These are phyloP conservation scores for Notocelia uddmanniana DNA, from an alignment of 2,888 invertebrate genomes.

Conservation along the genomic window DNA sequence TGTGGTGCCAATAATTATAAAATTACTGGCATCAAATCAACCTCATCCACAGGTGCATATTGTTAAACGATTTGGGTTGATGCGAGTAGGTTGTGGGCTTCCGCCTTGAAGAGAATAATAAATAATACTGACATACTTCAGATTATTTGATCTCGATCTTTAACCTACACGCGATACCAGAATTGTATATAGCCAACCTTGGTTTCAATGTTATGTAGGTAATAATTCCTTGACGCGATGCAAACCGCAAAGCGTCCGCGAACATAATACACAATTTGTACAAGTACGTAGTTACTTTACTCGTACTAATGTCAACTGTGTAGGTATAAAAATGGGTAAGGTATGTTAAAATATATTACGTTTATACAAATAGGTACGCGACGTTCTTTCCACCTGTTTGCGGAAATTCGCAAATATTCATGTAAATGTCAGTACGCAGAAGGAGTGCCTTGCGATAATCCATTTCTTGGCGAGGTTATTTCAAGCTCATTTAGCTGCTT, in stretches of 20 bases:
- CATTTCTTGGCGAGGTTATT: no score
- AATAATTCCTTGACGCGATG: conserved; percentile 66
- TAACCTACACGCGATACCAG: neutral
- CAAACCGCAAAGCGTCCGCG: conserved; percentile 71
- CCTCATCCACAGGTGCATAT: neutral
- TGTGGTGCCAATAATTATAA: conserved; percentile 3
- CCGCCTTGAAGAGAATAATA: neutral
- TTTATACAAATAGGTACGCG: no score
- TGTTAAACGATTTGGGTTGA: neutral
- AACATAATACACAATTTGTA: conserved; percentile 60
- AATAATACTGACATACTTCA: no score
- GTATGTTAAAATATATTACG: no score
- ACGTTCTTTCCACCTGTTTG: no score
- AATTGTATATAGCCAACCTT: neutral
- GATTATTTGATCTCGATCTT: no score
- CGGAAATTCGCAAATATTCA: no score
- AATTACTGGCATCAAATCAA: neutral
- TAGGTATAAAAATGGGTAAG: no score
- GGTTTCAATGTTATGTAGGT: neutral
- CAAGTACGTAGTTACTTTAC: neutral
- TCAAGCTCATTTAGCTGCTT: no score
- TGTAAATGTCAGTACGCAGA: no score
- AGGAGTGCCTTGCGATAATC: no score
- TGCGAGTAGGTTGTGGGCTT: neutral
- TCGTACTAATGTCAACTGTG: no score